Evolutionary conservation across 1,140 invertebrate species (phyloP), one percentile per base, ranked within the genome.

Genomic region (Goniozus legneri): DNA sequence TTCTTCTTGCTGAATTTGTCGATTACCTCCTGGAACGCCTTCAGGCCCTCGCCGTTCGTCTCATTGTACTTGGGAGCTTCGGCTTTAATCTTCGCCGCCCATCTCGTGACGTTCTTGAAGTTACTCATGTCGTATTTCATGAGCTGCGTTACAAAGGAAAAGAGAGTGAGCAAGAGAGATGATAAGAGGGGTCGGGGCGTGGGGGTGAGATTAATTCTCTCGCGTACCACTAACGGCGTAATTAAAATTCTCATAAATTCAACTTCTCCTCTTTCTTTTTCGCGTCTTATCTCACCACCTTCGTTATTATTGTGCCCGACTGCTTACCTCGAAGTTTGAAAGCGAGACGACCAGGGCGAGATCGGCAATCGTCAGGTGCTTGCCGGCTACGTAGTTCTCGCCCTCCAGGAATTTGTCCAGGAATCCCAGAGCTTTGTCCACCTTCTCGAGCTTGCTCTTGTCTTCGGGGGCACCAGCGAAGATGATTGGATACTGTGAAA

Each of bases 341-440:
- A 88, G 74, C 1, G 76, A 75, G 7, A 82, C 77, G 8, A 82
- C 65, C 22, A 88, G 52, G 13, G 79, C 60, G 12, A 87, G 71
- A 62, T 89, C 89, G 6, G 89, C 89, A 8, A 92, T 65, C 15
- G 88, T 91, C 10, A 91, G 67, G 14, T 77, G 78, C 45, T 82
- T 75, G 8, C 86, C 86, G 7, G 85, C 85, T 2, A 73, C 81
- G 63, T 81, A 89, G 33, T 79, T 76, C 51, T 82, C 73, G 0
- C 77, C 80, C 36, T 84, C 81, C 18, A 90, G 69, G 69, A 87
- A 86, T 2, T 66, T 79, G 47, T 90, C 80, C n/a, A 89, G 67
- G 50, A 84, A 81, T 13, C 77, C 75, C 31, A 88, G 72, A 2
- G 82, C 81, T 8, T 82, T 75, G 8, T 81, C 78, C 3, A 87